A percentile compares a stretch with the other conserved stretches of the same genome.
Evolutionary conservation across 2,888 invertebrate genomes (phyloP).

Genomic region (Biston stratarius): DNA sequence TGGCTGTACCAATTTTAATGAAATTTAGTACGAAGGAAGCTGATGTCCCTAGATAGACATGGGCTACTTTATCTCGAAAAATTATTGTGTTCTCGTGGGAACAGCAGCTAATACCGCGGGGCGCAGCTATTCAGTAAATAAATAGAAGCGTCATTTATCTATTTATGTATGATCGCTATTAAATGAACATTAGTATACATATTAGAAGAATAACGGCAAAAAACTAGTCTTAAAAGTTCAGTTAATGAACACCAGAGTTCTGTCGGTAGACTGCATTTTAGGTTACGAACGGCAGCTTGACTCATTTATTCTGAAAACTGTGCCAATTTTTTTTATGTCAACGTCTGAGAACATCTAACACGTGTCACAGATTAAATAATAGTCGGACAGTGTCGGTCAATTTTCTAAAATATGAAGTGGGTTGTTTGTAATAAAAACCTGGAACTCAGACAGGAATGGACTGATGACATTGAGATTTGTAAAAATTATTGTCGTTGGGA

Average conservation of each 20-base stretch:
- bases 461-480: constrained; percentile 29
- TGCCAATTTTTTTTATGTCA: constrained; percentile 35
- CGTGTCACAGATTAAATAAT: constrained; percentile 14
- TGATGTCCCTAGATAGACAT: neutral
- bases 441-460: constrained; percentile 31
- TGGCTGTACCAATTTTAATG: no score
- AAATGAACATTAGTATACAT: no score
- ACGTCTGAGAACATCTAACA: constrained; percentile 25
- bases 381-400: constrained; percentile 4
- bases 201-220: no score
- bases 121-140: no score
- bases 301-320: constrained; percentile 29
- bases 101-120: no score
- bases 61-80: no score
- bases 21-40: neutral
- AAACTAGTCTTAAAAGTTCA: no score
- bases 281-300: constrained; percentile 15
- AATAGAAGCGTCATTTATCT: no score
- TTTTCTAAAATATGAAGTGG: constrained; percentile 26
- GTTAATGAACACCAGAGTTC: neutral
- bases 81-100: no score
- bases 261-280: neutral
- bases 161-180: no score
- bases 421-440: constrained; percentile 30
- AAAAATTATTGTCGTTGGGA: neutral